Evolutionary conservation across 2,888 invertebrate species (phyloP).

Genomic region (Drosophila niveifrons): DNA sequence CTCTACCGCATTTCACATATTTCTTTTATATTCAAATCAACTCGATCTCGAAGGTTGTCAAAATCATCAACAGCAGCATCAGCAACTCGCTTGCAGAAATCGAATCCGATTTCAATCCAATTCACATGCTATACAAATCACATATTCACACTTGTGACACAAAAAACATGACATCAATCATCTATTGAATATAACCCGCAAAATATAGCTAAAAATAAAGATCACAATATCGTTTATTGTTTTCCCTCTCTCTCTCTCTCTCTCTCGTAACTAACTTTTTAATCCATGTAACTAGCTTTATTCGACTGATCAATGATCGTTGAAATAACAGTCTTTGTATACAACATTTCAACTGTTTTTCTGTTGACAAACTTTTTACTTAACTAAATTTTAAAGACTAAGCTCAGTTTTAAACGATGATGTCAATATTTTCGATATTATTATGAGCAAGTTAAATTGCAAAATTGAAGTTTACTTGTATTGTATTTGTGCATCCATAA

Average conservation of each 20-base stretch:
- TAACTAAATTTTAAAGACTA: no score
- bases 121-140: conserved; percentile 13
- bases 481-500: no score
- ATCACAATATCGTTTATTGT: neutral
- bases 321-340: neutral
- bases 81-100: conserved; percentile 36
- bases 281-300: neutral
- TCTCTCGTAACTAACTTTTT: neutral
- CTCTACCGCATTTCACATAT: conserved; percentile 67
- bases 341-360: neutral
- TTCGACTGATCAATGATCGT: neutral
- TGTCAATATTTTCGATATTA: no score
- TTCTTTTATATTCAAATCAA: conserved; percentile 67
- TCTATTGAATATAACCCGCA: neutral
- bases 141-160: conserved; percentile 27
- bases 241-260: neutral
- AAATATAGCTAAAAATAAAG: neutral
- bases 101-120: conserved; percentile 32
- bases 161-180: conserved; percentile 18
- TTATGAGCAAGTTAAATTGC: no score
- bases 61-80: conserved; percentile 4
- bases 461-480: no score
- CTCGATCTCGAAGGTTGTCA: conserved; percentile 50
- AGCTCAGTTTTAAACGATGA: no score
- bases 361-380: no score